Evolutionary conservation across 2,888 invertebrate genomes (phyloP), one percentile per base, ranked within the genome.

Genomic region (Andrena chrysosceles): DNA sequence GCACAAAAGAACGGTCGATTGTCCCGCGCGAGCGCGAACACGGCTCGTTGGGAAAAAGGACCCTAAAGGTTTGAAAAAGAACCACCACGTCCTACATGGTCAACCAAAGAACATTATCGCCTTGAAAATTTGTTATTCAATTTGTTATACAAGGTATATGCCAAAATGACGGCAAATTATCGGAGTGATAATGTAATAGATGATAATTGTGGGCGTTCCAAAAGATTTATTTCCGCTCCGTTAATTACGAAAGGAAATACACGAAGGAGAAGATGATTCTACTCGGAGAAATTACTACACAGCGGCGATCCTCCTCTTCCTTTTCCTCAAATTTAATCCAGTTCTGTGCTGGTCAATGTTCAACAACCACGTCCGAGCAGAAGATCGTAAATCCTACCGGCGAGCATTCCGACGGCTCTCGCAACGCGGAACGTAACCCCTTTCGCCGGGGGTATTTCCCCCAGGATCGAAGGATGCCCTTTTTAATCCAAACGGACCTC

Each of bases 361-460:
- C 74, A 81, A 64, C 81, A 70, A 75, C 74, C 81, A 81, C 68
- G 68, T 75, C 69, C 82, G 69, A 69, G 52, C 68, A n/a, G 74
- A 64, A 68, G 82, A 81, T 81, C 82, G 75, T 81, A 81, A 81
- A 81, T 81, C 42, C 69, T 66, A 81, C 49, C 64, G 7, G 49
- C 26, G 48, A 23, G 56, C 13, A 35, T 64, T 35, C 68, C 69
- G 48, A 23, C 67, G 42, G 72, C 64, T 60, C 31, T 56, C 48
- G 68, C 67, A 71, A 31, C 76, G 60, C 67, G 69, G 16, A 52
- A 52, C 69, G 64, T 70, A 83, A 83, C 70, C 84, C 73, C 63
- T 74, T 81, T 81, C 68, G 75, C 69, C 48, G 16, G 35, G 64
- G 63, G 79, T 83, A 86, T 86, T 87, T 86, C 88, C 88, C 88